Evolutionary conservation across 2,113 vertebrate species (phyloP), one percentile per base, ranked within the genome.

Genomic region (Takifugu flavidus): DNA sequence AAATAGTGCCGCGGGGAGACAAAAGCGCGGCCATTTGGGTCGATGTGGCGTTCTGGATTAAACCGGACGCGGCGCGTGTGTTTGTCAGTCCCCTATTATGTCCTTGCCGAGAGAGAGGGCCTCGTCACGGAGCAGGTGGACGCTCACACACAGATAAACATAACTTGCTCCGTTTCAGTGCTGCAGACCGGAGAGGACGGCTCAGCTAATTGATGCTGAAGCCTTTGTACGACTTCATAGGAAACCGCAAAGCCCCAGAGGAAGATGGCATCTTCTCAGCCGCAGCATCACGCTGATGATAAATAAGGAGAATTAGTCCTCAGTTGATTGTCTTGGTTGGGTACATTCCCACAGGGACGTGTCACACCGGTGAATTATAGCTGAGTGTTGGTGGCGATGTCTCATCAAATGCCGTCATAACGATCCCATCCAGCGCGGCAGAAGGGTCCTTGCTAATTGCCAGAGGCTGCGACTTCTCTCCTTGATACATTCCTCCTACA

Each of bases 1-100:
- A 91, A 89, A 87, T 77, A 86, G 82, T 78, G 71, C 87, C 82
- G 61, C 69, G 31, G 84, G 82, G 85, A 86, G 83, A 87, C 78
- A 84, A 84, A 82, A 87, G 84, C 82, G 75, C n/a, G 49, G 59
- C 74, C 78, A 74, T 85, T 84, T 82, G 77, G 84, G 86, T 88
- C 75, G 76, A 84, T 78, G 85, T 85, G 83, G 75, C 71, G 65
- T 84, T 89, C 75, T 72, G 70, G 74, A 90, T 90, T 84, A 86
- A 83, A 78, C 54, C 74, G 81, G 78, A 83, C 78, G 69, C 25
- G 47, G 56, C 10, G 4, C 43, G 53, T 56, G 68, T 66, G 72
- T 61, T 62, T 66, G 58, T 53, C 55, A 13, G 8, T 25, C 58
- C 70, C 66, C 77, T 53, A 49, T 59, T 26, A 29, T 60, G 62